Percentiles rank a stretch among this genome's conserved stretches.
Evolutionary conservation across 2,888 invertebrate genomes (phyloP).

Genomic region (Lycaena phlaeas): DNA sequence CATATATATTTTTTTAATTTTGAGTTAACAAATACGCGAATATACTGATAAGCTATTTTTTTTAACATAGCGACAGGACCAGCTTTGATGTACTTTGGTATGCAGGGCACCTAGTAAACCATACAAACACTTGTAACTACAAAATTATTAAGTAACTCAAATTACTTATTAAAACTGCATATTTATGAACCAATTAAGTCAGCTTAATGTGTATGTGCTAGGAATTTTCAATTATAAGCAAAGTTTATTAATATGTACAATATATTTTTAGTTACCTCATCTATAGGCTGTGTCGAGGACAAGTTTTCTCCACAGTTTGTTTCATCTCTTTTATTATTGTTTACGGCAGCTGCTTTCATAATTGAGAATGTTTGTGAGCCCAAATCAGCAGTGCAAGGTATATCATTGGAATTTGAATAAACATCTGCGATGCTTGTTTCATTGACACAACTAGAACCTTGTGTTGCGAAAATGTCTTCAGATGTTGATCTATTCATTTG

Average conservation of each 20-base stretch:
- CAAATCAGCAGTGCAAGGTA: slow-evolving; percentile 21
- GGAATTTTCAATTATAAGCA: too few relatives aligned
- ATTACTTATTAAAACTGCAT: background rate
- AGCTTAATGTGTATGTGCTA: too few relatives aligned
- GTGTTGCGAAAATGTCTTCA: slow-evolving; percentile 14
- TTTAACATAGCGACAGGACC: too few relatives aligned
- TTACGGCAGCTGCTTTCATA: slow-evolving; percentile 23
- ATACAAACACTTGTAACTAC: too few relatives aligned
- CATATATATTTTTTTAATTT: too few relatives aligned
- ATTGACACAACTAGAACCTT: slow-evolving; percentile 4
- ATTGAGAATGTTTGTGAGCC: slow-evolving; percentile 42
- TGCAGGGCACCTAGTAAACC: too few relatives aligned
- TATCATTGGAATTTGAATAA: slow-evolving; percentile 13
- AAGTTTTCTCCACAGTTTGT: background rate
- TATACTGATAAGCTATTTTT: too few relatives aligned
- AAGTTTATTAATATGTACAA: too few relatives aligned
- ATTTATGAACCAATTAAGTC: too few relatives aligned
- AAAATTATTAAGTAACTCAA: too few relatives aligned
- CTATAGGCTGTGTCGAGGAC: background rate
- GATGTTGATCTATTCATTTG: slow-evolving; percentile 16
- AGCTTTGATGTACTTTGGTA: too few relatives aligned
- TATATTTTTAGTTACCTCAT: slow-evolving; percentile 3
- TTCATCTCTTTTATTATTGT: slow-evolving; percentile 5
- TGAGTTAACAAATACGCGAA: too few relatives aligned
- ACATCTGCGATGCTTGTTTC: background rate